Evolutionary conservation across 1,140 invertebrate genomes (phyloP), one percentile per base, ranked within the genome.

Genomic region (Drosophila tropicalis): DNA sequence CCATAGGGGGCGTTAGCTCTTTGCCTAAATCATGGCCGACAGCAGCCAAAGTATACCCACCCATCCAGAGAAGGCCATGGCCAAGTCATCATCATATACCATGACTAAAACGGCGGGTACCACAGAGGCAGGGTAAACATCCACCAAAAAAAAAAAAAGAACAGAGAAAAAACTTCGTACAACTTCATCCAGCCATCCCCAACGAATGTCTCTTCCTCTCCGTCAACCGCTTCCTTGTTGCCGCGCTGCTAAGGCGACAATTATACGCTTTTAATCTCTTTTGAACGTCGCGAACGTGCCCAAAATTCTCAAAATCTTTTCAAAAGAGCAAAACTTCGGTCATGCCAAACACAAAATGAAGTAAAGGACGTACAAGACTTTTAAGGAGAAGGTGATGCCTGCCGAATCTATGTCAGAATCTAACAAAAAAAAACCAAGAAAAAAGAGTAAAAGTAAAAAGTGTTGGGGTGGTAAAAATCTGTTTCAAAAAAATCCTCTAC

Each of bases 191-290:
- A n/a, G 10, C 17, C n/a, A 36, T 10, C 17, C 41, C 13, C 10
- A 29, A 6, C 29, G 29, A 29, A 29, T 29, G 29, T 25, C 6
- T 25, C 55, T 19, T 19, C 17, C n/a, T 47, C 19, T 51, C 15
- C 62, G 19, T 57, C 47, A 9, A 10, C 19, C 44, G 19, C 44
- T n/a, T 55, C 15, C 44, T 47, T n/a, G 12, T 22, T 51, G 64
- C 57, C 51, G 60, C 66, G 67, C 76, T 89, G 80, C 84, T 90
- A 89, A 89, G 84, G 84, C 84, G 84, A 89, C 84, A 89, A 89
- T 89, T 89, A 89, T 89, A 89, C 84, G 84, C 84, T 89, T 89
- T 89, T 89, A 89, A 89, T 89, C 85, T 89, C 84, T 89, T 89
- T 89, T 89, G 84, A 89, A 89, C 84, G 84, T 89, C 84, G 85